phyloP scores from a whole-genome alignment of 1,140 invertebrate genomes.

The Drosophila pruinosa region DNA sequence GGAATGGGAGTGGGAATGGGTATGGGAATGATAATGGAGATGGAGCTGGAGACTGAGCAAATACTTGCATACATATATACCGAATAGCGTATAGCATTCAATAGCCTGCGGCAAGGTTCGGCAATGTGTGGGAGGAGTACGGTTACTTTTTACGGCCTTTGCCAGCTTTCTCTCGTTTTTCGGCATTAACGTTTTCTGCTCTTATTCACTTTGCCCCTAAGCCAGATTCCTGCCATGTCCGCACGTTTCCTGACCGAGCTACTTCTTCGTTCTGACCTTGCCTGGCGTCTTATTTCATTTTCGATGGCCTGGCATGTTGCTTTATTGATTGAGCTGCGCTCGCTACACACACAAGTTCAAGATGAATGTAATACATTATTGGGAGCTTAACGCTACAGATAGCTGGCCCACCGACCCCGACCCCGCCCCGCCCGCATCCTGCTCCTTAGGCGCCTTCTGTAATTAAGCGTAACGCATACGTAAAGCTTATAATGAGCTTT shows the following conservation, averaged over 20 bases:
- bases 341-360: neutral
- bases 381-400: constrained; percentile 15
- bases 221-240: constrained; percentile 71
- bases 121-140: neutral
- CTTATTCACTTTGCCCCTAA: constrained; percentile 10
- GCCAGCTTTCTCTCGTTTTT: neutral
- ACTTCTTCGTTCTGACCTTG: constrained; percentile 38
- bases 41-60: constrained; percentile 10
- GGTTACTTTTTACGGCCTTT: neutral
- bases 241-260: constrained; percentile 66
- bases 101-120: constrained; percentile 50
- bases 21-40: neutral
- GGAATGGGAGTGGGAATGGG: neutral
- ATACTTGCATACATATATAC: constrained; percentile 41
- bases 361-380: constrained; percentile 44
- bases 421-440: neutral
- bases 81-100: constrained; percentile 64
- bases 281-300: constrained; percentile 38
- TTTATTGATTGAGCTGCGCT: constrained; percentile 42
- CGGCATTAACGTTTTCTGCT: neutral
- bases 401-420: neutral
- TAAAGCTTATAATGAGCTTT: constrained; percentile 27
- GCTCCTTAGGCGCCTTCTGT: neutral
- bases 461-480: constrained; percentile 32
- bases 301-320: neutral